Conservation (phyloP, 2,797 vertebrate species). For the Hippopotamyrus pictus region DNA sequence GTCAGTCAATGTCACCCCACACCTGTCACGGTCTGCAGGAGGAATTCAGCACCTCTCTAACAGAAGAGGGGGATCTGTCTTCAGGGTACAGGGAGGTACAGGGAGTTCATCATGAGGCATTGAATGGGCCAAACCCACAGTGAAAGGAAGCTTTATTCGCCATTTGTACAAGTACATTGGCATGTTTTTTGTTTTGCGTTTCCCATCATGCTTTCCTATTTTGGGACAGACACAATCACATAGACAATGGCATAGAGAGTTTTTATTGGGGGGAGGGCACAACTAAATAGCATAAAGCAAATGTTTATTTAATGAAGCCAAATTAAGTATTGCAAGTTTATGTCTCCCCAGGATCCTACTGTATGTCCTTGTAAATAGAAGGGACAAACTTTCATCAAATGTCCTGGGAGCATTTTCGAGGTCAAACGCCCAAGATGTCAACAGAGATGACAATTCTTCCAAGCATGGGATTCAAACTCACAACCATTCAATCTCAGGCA, state of each 20-base stretch:
- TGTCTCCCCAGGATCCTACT: background rate
- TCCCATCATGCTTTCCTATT: background rate
- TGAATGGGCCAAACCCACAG: background rate
- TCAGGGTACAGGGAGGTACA: background rate
- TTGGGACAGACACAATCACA: background rate
- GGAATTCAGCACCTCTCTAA: background rate
- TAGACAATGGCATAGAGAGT: background rate
- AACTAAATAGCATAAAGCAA: background rate
- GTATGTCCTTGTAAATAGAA: background rate
- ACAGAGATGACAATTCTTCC: background rate
- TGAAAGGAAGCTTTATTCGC: background rate
- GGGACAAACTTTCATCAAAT: background rate
- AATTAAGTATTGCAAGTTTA: background rate
- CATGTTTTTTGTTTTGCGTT: background rate
- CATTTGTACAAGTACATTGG: background rate
- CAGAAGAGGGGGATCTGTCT: background rate
- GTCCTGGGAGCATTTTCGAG: background rate
- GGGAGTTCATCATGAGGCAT: background rate
- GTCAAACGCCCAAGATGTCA: background rate
- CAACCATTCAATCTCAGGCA: background rate
- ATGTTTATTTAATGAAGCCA: background rate
- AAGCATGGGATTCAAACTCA: background rate
- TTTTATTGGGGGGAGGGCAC: background rate
- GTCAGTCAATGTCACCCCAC: background rate
- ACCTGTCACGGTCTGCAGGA: background rate